phyloP scores from a whole-genome alignment of 2,797 vertebrate genomes.

The Cyprinella venusta region DNA sequence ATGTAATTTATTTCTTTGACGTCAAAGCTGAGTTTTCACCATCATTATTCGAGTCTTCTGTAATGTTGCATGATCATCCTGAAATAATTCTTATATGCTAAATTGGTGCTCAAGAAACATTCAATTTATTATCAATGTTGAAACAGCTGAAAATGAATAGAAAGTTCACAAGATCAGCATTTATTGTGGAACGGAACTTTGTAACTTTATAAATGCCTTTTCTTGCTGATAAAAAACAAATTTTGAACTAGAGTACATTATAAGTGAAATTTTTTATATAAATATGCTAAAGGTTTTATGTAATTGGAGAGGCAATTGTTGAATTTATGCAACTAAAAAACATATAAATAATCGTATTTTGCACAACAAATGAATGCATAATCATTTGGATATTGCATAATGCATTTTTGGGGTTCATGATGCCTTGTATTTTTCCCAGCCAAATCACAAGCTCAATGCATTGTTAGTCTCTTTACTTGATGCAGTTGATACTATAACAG shows the following conservation, averaged over 20 bases:
- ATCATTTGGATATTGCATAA: not conserved
- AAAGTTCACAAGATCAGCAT: not conserved
- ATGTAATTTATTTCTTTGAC: not conserved
- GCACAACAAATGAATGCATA: not conserved
- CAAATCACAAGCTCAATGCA: not conserved
- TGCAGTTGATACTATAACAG: not conserved
- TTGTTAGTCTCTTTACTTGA: not conserved
- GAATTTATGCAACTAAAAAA: too few relatives aligned
- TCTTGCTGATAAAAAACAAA: not conserved
- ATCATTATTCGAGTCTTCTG: not conserved
- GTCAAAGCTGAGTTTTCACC: not conserved
- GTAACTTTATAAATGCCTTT: not conserved
- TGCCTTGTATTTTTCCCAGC: not conserved
- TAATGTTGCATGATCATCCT: not conserved
- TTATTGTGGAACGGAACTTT: not conserved
- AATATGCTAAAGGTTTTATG: not conserved
- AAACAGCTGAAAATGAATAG: not conserved
- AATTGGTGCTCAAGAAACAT: not conserved
- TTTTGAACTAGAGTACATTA: not conserved
- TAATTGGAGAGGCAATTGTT: not conserved
- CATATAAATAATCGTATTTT: not conserved
- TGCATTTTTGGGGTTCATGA: not conserved
- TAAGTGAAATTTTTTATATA: not conserved
- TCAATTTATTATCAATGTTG: not conserved
- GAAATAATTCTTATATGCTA: not conserved